Evolutionary conservation across 1,140 invertebrate genomes (phyloP).

Genomic region (Eriocheir sinensis): DNA sequence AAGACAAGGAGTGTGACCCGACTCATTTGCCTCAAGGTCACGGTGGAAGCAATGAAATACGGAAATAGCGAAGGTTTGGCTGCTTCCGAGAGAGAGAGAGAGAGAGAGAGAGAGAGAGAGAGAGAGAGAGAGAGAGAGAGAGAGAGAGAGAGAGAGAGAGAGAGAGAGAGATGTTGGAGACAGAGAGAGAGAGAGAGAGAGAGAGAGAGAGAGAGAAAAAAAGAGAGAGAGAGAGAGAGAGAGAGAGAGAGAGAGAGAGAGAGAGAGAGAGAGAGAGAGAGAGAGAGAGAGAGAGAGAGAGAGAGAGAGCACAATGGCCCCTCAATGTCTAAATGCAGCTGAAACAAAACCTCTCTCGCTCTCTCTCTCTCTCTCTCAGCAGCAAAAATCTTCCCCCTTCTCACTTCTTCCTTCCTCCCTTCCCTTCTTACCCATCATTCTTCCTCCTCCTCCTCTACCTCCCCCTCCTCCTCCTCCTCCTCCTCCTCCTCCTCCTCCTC

Average conservation of each 20-base stretch:
- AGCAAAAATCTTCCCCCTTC: too few relatives aligned
- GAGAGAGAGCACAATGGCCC: constrained; percentile 19
- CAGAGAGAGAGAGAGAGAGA: neutral
- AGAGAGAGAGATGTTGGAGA: neutral
- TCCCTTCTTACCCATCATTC: neutral
- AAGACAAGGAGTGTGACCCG: too few relatives aligned
- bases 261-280: neutral
- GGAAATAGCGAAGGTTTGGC: too few relatives aligned
- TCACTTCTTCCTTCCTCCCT: neutral
- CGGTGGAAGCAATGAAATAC: too few relatives aligned
- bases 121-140: too few relatives aligned
- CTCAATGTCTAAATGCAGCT: constrained; percentile 15
- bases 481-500: neutral
- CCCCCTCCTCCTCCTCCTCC: neutral
- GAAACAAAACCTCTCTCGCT: constrained; percentile 14
- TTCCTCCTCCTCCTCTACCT: neutral
- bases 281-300: constrained; percentile 32
- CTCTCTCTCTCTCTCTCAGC: constrained; percentile 7
- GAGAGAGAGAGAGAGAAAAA: neutral
- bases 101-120: neutral
- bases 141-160: too few relatives aligned
- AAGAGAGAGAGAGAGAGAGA: neutral
- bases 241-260: constrained; percentile 2
- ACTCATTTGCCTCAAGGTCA: too few relatives aligned
- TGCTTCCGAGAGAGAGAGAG: too few relatives aligned